A percentile compares a stretch with the other conserved stretches of the same genome.
phyloP scores from a whole-genome alignment of 2,113 vertebrate genomes.

The Etheostoma spectabile region DNA sequence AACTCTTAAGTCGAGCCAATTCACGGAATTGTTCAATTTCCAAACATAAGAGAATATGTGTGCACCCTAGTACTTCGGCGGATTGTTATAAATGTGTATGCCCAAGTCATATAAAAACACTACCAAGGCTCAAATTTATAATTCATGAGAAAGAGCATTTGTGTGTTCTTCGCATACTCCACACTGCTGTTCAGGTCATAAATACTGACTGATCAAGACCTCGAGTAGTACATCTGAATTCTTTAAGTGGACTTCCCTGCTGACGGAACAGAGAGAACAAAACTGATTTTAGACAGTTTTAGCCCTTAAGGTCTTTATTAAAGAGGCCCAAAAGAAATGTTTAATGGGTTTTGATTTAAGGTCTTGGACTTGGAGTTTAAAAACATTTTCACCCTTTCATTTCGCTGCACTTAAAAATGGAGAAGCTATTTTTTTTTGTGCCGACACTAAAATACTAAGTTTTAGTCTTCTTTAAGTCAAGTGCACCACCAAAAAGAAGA shows the following conservation, averaged over 20 bases:
- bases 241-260: constrained; percentile 2
- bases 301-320: constrained; percentile 15
- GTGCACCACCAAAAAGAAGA: neutral
- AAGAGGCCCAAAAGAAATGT: constrained; percentile 7
- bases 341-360: constrained; percentile 9
- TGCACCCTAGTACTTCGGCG: neutral
- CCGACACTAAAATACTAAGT: constrained; percentile 8
- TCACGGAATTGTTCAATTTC: neutral
- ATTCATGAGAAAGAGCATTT: constrained; percentile 25
- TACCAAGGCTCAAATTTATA: neutral
- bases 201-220: constrained; percentile 29
- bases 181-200: neutral
- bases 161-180: constrained; percentile 20
- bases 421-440: neutral
- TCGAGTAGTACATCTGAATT: neutral
- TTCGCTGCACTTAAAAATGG: neutral
- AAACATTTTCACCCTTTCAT: constrained; percentile 16
- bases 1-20: neutral
- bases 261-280: neutral
- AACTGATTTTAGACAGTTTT: neutral
- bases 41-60: neutral
- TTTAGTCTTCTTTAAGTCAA: too few relatives aligned
- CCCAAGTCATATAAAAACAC: constrained; percentile 22
- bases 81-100: constrained; percentile 1
- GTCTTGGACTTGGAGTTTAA: neutral